Evolutionary conservation across 2,797 vertebrate species (phyloP).

Genomic region (Sparus aurata): DNA sequence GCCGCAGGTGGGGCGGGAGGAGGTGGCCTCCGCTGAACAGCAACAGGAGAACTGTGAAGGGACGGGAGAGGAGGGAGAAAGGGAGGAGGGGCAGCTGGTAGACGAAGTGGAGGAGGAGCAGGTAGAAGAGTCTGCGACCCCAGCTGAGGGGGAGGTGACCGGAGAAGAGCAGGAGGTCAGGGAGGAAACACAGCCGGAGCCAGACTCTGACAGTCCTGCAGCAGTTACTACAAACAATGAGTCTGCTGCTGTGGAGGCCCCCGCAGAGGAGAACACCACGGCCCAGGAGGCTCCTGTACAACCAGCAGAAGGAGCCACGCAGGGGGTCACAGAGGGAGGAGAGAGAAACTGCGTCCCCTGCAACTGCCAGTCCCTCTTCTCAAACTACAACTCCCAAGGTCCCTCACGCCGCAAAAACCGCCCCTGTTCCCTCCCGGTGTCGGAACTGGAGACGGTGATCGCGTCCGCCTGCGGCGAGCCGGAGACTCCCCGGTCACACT

Average conservation of each 20-base stretch:
- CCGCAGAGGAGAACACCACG: slow-evolving; percentile 3
- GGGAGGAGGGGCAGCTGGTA: slow-evolving; percentile 74
- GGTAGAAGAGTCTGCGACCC: slow-evolving; percentile 45
- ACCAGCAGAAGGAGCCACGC: slow-evolving; percentile 49
- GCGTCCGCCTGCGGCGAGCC: slow-evolving; percentile 93
- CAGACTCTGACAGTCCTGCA: slow-evolving; percentile 27
- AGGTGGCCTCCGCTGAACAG: slow-evolving; percentile 60
- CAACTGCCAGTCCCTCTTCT: slow-evolving; percentile 65
- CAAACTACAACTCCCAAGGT: slow-evolving; percentile 56
- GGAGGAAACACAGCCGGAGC: slow-evolving; percentile 21
- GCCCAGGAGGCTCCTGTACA: slow-evolving; percentile 38
- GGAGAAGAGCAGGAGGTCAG: slow-evolving; percentile 26
- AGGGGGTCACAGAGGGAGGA: slow-evolving; percentile 65
- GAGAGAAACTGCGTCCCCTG: slow-evolving; percentile 65
- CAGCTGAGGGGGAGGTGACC: slow-evolving; percentile 26
- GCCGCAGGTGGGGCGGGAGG: slow-evolving; percentile 71
- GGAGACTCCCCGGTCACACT: slow-evolving; percentile 95
- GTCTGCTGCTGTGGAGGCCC: slow-evolving; percentile 18
- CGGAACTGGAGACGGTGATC: slow-evolving; percentile 95
- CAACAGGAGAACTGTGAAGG: slow-evolving; percentile 57
- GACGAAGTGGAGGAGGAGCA: slow-evolving; percentile 59
- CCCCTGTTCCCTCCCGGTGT: slow-evolving; percentile 95
- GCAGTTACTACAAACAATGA: slow-evolving; percentile 18
- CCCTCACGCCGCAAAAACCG: slow-evolving; percentile 88
- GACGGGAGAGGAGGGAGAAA: slow-evolving; percentile 47